Base-by-base conservation (phyloP, 2,888 invertebrate species). In the Chydorus sphaericus region DNA sequence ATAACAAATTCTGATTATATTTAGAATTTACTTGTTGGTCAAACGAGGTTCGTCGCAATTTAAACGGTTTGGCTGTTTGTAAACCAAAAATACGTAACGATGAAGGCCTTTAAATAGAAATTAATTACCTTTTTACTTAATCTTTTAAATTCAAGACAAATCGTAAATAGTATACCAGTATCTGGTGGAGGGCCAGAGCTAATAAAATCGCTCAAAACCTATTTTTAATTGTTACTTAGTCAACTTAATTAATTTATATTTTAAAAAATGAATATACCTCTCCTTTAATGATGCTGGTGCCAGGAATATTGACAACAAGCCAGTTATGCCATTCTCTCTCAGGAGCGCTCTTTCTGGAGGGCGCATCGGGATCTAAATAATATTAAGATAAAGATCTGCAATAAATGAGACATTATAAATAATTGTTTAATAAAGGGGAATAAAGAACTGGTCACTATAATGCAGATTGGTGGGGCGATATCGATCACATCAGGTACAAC, bases 261-360 rank as follows among this genome's bases (percentile, higher is more conserved):
- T 26, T 5, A 23, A 33, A 26, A 18, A 7, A 10, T 3, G 23
- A 20, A 1, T 16, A 20, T 18, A 56, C 36, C 56, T 88, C 84
- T 5, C 92, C 93, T 3, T 75, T 72, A 0, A 67, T 64, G 2
- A 92, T 67, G 61, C 85, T 73, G 60, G 66, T 70, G 11, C 84
- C 90, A 16, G 83, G 84, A 62, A 94, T 83, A 67, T 92, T 92
- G 26, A 79, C 84, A 0, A 93, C 83, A 4, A 91, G 69, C 92
- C 92, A 93, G 70, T 92, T 91, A 65, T 85, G 85, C 82, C 85
- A 90, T 69, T 93, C 92, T 33, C 90, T 78, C 67, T 77, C 81
- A 60, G 75, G 83, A 0, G 89, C 90, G 7, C 83, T 78, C 14
- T 74, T 67, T 31, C 91, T 80, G 61, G 83, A 84, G 0, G 92